A percentile compares a stretch with the other conserved stretches of the same genome.
Evolutionary conservation across 1,140 invertebrate genomes (phyloP).

Genomic region (Coenobita brevimanus): DNA sequence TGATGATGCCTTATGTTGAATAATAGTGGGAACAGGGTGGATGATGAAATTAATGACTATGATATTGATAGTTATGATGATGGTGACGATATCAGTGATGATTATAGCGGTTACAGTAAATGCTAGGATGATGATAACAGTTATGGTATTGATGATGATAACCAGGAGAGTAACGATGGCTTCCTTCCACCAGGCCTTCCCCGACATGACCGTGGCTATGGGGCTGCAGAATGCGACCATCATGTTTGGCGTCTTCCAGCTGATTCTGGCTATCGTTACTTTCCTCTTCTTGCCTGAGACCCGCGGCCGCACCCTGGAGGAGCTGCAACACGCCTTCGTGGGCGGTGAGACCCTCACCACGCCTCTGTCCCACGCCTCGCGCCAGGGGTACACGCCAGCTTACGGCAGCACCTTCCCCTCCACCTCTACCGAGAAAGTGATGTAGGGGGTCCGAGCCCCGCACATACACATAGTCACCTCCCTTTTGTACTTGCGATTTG

Average conservation of each 20-base stretch:
- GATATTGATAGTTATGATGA: too few relatives aligned
- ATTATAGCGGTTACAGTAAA: too few relatives aligned
- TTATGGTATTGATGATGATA: too few relatives aligned
- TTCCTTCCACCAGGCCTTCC: slow-evolving; percentile 48
- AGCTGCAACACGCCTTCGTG: slow-evolving; percentile 54
- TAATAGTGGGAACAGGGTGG: too few relatives aligned
- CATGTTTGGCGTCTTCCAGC: slow-evolving; percentile 26
- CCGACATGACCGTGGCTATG: slow-evolving; percentile 41
- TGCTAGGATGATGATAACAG: too few relatives aligned
- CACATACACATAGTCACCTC: too few relatives aligned
- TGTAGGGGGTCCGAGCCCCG: too few relatives aligned
- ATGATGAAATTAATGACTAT: too few relatives aligned
- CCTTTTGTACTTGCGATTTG: too few relatives aligned
- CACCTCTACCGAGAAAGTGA: slow-evolving; percentile 45
- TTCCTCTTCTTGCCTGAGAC: slow-evolving; percentile 60
- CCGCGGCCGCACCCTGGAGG: slow-evolving; percentile 49
- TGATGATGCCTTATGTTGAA: too few relatives aligned
- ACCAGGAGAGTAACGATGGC: too few relatives aligned
- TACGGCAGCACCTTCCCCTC: slow-evolving; percentile 59
- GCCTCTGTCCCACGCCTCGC: slow-evolving; percentile 31
- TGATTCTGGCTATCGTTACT: slow-evolving; percentile 43
- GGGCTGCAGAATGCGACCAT: slow-evolving; percentile 39
- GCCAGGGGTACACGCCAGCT: slow-evolving; percentile 49
- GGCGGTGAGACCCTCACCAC: slow-evolving; percentile 33
- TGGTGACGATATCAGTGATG: too few relatives aligned